Base-by-base conservation (phyloP, 2,888 invertebrate species). In the Sycophila texana region DNA sequence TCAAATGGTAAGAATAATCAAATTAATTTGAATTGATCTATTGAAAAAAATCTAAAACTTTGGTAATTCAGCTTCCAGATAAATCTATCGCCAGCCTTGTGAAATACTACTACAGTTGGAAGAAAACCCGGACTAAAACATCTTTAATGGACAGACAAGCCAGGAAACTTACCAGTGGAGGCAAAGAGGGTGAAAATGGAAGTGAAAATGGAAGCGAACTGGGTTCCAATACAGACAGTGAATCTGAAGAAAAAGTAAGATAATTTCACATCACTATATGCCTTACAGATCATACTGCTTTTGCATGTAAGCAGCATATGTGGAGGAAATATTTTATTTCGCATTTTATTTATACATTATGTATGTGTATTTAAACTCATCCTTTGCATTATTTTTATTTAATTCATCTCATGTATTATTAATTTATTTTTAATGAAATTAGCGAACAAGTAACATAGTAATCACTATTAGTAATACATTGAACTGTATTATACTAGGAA, bases 71-170 rank as follows among this genome's bases (percentile, higher is more conserved):
- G 98, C 92, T 99, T 86, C 99, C 99, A 51, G 99, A 99, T 90
- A 99, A 99, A 92, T 96, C 97, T 67, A 98, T 99, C 88, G 97
- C 98, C 66, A 96, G 96, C 86, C 92, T 99, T 86, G 98, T 99
- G 1, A 98, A 98, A 91, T 98, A 98, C 90, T 99, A 99, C 91
- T 99, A 99, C 90, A 97, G 97, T 87, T 99, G 99, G 99, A 99
- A 99, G 91, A 99, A 99, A 90, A 97, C 97, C 26, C 92, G 98
- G 85, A 95, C 96, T 86, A 94, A 97, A 79, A 97, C 96, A 75
- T 98, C 98, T 86, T 92, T 98, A 55, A 98, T 99, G 97, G 99
- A 99, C 91, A 92, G 94, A 83, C 95, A 95, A 88, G 95, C 95
- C 2, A 92, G 94, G 82, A 94, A 94, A 88, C 90, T 94, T 81